These are phyloP conservation scores for Acanthacorydalis orientalis DNA, from an alignment of 2,888 invertebrate species.

Conservation along the genomic window DNA sequence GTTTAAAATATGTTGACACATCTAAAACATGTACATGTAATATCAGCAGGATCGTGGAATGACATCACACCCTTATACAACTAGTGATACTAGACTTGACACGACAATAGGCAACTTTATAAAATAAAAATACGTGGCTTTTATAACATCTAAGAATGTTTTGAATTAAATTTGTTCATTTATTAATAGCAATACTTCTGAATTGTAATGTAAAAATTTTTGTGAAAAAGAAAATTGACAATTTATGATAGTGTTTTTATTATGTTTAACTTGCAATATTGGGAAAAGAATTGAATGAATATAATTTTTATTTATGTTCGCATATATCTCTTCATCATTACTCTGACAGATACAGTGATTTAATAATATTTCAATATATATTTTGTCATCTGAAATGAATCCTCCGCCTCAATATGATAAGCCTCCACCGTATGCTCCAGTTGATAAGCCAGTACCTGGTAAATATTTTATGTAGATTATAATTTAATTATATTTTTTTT, in stretches of 20 bases:
- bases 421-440: slow-evolving; percentile 1
- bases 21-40: too few species aligned
- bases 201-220: too few species aligned
- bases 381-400: not conserved
- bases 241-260: not conserved
- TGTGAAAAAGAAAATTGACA: not conserved
- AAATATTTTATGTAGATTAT: not conserved
- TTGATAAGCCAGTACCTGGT: not conserved
- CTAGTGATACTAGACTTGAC: too few species aligned
- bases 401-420: not conserved
- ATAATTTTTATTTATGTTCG: not conserved
- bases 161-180: too few species aligned
- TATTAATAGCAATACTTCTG: too few species aligned
- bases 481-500: not conserved
- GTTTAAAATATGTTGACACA: too few species aligned
- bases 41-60: too few species aligned
- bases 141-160: too few species aligned
- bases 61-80: too few species aligned
- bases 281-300: not conserved
- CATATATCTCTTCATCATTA: not conserved
- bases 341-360: not conserved
- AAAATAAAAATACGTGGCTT: too few species aligned
- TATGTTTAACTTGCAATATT: not conserved
- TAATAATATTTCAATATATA: not conserved
- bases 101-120: too few species aligned